A percentile compares a stretch with the other conserved stretches of the same genome.
Conservation (phyloP, 2,888 invertebrate species). For the Flabesymbios commensalis region DNA sequence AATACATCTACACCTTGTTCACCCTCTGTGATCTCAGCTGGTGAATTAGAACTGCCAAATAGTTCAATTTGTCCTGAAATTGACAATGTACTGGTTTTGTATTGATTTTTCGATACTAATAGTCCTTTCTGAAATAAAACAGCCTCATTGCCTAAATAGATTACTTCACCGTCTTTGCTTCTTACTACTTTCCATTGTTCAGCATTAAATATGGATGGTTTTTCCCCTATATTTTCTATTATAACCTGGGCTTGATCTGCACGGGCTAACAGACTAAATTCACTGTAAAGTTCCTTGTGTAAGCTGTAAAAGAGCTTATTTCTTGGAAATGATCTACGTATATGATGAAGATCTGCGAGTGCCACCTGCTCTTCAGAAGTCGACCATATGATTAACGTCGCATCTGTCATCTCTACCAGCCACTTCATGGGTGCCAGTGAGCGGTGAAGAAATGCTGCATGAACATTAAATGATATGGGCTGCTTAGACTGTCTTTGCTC, state of each 20-base stretch:
- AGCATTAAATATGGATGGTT: not conserved
- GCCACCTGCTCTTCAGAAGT: not conserved
- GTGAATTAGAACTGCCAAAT: no score
- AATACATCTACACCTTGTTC: no score
- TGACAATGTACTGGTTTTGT: no score
- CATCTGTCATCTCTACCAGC: constrained; percentile 22
- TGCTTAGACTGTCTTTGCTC: constrained; percentile 39
- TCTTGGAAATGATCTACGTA: not conserved
- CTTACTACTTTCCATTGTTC: not conserved
- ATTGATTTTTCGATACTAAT: no score
- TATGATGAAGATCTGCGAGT: constrained; percentile 1
- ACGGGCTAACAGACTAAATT: no score
- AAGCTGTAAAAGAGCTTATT: constrained; percentile 9
- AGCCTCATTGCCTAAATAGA: not conserved
- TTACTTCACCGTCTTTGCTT: not conserved
- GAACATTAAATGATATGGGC: constrained; percentile 45
- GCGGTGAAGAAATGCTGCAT: constrained; percentile 24
- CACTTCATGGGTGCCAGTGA: constrained; percentile 15
- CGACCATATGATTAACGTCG: constrained; percentile 7
- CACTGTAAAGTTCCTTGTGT: no score
- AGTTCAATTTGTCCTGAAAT: no score
- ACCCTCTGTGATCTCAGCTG: no score
- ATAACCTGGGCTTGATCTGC: not conserved
- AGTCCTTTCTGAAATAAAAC: not conserved
- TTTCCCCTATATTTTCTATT: not conserved